Evolutionary conservation across 2,113 vertebrate species (phyloP).

Genomic region (Platichthys stellatus): DNA sequence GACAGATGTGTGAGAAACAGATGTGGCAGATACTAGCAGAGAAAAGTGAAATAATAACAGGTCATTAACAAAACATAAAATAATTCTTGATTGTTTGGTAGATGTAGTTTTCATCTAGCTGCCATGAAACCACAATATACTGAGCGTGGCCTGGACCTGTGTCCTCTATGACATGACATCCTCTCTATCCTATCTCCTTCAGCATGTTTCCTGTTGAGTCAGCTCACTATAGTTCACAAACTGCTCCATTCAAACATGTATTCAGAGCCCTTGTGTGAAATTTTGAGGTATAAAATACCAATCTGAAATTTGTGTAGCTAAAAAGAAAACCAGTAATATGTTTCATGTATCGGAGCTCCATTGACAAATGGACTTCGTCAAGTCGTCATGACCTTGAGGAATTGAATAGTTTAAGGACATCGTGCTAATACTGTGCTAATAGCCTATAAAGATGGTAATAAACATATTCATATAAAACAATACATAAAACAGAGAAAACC

Average conservation of each 20-base stretch:
- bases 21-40: no score
- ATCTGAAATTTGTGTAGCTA: no score
- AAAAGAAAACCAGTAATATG: no score
- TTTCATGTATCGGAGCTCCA: no score
- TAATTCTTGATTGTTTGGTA: not conserved
- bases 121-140: slow-evolving; percentile 62
- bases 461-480: not conserved
- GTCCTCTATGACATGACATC: slow-evolving; percentile 5
- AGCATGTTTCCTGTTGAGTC: slow-evolving; percentile 54
- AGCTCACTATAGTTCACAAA: not conserved
- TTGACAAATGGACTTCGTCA: no score
- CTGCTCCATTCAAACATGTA: not conserved
- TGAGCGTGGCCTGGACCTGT: slow-evolving; percentile 1
- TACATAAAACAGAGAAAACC: no score
- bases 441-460: no score
- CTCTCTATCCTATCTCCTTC: slow-evolving; percentile 53
- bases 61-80: not conserved
- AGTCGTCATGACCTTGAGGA: no score
- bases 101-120: not conserved
- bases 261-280: no score
- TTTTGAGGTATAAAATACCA: no score
- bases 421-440: no score
- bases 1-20: not conserved
- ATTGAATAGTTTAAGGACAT: no score
- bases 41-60: not conserved